Evolutionary conservation across 2,888 invertebrate species (phyloP), one percentile per base, ranked within the genome.

Genomic region (Monoplex corrugatus): DNA sequence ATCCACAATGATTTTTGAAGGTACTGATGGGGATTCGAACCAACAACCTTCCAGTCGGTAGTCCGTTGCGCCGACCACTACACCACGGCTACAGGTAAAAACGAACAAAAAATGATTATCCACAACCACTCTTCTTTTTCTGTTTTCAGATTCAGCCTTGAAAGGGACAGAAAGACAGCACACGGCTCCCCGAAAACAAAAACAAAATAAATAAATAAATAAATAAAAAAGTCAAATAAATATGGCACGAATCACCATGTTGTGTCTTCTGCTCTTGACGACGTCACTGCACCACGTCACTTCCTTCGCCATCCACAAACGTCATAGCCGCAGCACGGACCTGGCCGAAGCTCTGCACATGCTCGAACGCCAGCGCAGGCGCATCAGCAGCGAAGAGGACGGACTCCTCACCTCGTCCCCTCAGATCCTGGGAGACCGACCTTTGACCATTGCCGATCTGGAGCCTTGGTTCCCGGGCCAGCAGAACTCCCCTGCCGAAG

Each of bases 291-390:
- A 68, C 75, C 86, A 89, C 80, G 91, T 91, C 80, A 89, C 83
- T 10, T 89, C 90, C 3, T 91, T 91, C 86, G 87, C 88, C 35
- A 84, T 91, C 83, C 86, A 82, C 83, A 88, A 87, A 45, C 75
- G 89, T 10, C 78, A 88, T 28, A 85, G 87, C 10, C 40, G 89
- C 28, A 88, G 87, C 86, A 83, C 90, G 8, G 91, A 91, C 87
- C 87, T 91, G 3, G 89, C 89, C 13, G 89, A 90, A 1, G 91
- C 91, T 19, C 87, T 91, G 2, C 88, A 89, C 45, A 87, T 91
- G 28, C 89, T 92, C 32, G 91, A 92, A 80, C 87, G 92, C 13
- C 90, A 91, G 72, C 78, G 91, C 63, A 83, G 90, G 72, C 90
- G 90, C 28, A 87, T 87, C 32, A 88, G 45, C 19, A 87, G 57